A percentile compares a stretch with the other conserved stretches of the same genome.
Conservation (phyloP, 30 jellyfish, hydroid and myxozoan genomes). For the Pelagia noctiluca region DNA sequence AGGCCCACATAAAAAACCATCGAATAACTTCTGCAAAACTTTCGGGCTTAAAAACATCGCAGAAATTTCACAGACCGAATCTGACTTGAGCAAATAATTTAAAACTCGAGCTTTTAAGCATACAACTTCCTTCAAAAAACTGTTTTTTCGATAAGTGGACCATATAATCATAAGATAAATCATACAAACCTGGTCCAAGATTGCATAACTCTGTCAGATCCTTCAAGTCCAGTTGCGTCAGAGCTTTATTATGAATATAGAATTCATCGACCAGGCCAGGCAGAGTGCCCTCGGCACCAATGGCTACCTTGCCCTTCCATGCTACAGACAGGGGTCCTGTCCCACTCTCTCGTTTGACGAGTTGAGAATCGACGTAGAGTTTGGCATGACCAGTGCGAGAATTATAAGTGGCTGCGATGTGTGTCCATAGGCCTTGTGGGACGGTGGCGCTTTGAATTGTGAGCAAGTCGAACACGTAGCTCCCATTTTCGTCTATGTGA, state of each 20-base stretch:
- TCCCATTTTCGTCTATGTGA: constrained; percentile 78
- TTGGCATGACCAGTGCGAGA: constrained; percentile 87
- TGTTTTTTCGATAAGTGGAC: too few relatives aligned
- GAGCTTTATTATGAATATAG: constrained; percentile 82
- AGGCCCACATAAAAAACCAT: too few relatives aligned
- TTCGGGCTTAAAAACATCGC: too few relatives aligned
- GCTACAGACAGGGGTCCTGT: constrained; percentile 86
- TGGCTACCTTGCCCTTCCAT: constrained; percentile 91
- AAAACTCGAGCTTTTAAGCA: too few relatives aligned
- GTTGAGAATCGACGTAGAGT: constrained; percentile 87
- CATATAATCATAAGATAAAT: too few relatives aligned
- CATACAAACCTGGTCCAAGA: constrained; percentile 69
- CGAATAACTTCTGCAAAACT: too few relatives aligned
- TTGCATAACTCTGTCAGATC: constrained; percentile 94
- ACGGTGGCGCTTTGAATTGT: constrained; percentile 89
- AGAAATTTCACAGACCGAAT: too few relatives aligned
- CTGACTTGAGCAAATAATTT: too few relatives aligned
- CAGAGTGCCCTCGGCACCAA: constrained; percentile 92
- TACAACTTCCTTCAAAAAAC: too few relatives aligned
- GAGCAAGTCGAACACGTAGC: constrained; percentile 77
- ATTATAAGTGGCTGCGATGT: constrained; percentile 91
- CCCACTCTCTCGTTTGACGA: constrained; percentile 84
- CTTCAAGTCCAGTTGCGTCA: constrained; percentile 74
- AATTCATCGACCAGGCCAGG: constrained; percentile 99
- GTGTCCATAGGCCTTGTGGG: constrained; percentile 99